Evolutionary conservation across 2,113 vertebrate genomes (phyloP).

Genomic region (Hipposideros armiger): DNA sequence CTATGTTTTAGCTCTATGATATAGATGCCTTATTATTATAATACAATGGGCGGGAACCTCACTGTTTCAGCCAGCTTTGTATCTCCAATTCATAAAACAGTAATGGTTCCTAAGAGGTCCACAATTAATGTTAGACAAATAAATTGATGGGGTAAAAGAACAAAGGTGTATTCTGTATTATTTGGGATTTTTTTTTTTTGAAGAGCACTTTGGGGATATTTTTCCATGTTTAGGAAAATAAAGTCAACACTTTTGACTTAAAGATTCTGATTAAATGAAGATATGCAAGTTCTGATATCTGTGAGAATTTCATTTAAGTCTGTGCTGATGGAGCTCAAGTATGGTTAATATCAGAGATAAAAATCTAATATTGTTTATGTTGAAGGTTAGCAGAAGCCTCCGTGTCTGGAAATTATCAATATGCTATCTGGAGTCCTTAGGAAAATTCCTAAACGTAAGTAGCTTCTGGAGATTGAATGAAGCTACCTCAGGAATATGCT

Average conservation of each 20-base stretch:
- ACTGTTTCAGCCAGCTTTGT: neutral
- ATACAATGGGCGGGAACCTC: neutral
- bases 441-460: neutral
- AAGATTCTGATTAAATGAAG: slow-evolving; percentile 21
- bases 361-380: neutral
- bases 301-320: neutral
- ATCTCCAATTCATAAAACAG: neutral
- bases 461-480: neutral
- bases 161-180: neutral
- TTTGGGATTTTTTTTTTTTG: neutral
- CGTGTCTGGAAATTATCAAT: neutral
- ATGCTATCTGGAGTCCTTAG: neutral
- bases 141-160: neutral
- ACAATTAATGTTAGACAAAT: neutral
- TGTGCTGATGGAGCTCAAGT: neutral
- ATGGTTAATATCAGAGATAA: neutral
- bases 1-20: neutral
- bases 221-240: slow-evolving; percentile 47
- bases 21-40: neutral
- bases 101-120: neutral
- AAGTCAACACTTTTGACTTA: neutral
- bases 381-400: neutral
- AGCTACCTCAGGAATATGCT: neutral
- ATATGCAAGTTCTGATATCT: neutral
- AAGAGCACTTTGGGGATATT: neutral